A percentile compares a stretch with the other conserved stretches of the same genome.
These are phyloP conservation scores for Clarias gariepinus DNA, from an alignment of 2,113 vertebrate genomes.

Conservation along the genomic window DNA sequence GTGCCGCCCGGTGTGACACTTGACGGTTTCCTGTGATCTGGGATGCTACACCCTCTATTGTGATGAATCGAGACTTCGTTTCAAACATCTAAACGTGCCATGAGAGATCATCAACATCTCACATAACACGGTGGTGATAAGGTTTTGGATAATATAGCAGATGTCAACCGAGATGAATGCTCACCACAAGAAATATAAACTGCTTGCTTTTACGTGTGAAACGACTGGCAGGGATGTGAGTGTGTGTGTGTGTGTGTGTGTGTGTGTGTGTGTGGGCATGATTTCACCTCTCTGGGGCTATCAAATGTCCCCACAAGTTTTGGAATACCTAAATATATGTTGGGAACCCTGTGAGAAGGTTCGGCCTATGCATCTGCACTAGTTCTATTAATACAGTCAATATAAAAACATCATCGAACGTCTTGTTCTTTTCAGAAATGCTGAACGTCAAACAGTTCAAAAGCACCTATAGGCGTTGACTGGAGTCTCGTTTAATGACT, in stretches of 20 bases:
- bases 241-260: not conserved
- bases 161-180: not conserved
- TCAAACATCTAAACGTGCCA: constrained; percentile 43
- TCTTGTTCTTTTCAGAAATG: not conserved
- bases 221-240: not conserved
- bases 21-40: constrained; percentile 54
- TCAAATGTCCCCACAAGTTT: not conserved
- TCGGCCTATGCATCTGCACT: not conserved
- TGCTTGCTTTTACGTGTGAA: constrained; percentile 13
- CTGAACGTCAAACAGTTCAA: not conserved
- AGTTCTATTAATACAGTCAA: not conserved
- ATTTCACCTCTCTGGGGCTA: not conserved
- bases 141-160: constrained; percentile 34
- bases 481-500: not conserved
- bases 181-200: constrained; percentile 30
- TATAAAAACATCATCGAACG: not conserved
- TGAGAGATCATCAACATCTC: constrained; percentile 26
- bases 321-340: not conserved
- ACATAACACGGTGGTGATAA: constrained; percentile 25
- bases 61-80: constrained; percentile 47
- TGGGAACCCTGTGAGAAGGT: too few species aligned
- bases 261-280: not conserved
- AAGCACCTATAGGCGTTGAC: not conserved
- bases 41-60: constrained; percentile 55
- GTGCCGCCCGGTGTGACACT: constrained; percentile 53